phyloP scores from a whole-genome alignment of 2,113 vertebrate genomes.

The Buteo buteo region DNA sequence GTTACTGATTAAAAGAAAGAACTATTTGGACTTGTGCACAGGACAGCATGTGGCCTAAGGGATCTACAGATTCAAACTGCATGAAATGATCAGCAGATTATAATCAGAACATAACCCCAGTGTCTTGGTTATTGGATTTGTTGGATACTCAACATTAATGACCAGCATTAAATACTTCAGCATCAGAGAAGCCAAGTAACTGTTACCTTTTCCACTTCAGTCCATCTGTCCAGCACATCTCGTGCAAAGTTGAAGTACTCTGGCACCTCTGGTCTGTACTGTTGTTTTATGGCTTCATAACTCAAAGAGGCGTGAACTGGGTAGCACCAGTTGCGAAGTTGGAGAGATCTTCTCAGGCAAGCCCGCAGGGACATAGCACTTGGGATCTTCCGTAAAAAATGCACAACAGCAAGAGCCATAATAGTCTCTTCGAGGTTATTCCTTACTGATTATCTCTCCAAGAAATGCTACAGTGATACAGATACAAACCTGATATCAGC shows the following conservation, averaged over 20 bases:
- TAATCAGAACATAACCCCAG: neutral
- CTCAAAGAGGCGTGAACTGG: constrained; percentile 41
- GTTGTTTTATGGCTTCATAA: constrained; percentile 69
- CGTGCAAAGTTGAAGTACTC: constrained; percentile 82
- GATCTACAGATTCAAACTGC: neutral
- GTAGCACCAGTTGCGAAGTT: constrained; percentile 1
- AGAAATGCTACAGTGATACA: constrained; percentile 5
- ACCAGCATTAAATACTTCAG: neutral
- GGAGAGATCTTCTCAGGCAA: neutral
- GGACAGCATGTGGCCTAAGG: neutral
- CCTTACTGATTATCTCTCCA: neutral
- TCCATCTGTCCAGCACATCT: constrained; percentile 81
- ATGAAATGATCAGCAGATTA: neutral
- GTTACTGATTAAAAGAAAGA: neutral
- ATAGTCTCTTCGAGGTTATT: neutral
- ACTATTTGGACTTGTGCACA: neutral
- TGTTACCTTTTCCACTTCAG: constrained; percentile 75
- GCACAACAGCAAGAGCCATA: neutral
- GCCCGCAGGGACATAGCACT: neutral
- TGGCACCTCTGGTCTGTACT: constrained; percentile 70
- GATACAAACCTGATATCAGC: neutral
- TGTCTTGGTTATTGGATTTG: neutral
- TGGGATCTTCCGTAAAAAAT: neutral
- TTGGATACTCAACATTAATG: neutral
- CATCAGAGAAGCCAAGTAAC: neutral